Conservation (phyloP, 1,140 invertebrate species). For the Bradynema listronoti region DNA sequence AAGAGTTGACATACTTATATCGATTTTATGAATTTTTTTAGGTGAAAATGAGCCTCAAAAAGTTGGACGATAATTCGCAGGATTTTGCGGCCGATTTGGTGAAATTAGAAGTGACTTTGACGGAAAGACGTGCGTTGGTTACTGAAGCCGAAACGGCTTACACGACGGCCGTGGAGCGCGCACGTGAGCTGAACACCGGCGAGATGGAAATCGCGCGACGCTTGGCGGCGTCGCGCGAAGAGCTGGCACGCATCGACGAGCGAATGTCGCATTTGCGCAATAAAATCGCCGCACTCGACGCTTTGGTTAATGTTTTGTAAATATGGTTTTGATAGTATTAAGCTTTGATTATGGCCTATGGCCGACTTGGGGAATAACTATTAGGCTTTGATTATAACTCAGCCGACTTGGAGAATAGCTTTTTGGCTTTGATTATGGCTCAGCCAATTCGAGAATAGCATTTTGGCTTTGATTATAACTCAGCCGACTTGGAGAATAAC, state of each 20-base stretch:
- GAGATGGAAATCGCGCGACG: conserved; percentile 21
- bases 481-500: too few species aligned
- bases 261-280: neutral
- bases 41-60: conserved; percentile 39
- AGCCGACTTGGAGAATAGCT: too few species aligned
- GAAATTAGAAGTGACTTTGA: neutral
- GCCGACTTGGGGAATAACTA: too few species aligned
- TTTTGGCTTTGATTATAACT: too few species aligned
- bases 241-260: conserved; percentile 11
- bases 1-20: too few species aligned
- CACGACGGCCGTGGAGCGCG: conserved; percentile 10
- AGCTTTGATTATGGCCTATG: conserved; percentile 1
- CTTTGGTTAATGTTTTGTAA: neutral
- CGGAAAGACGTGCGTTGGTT: conserved; percentile 16
- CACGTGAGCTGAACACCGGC: conserved; percentile 15
- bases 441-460: too few species aligned
- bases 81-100: neutral
- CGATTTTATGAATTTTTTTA: too few species aligned
- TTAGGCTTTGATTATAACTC: too few species aligned
- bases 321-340: neutral
- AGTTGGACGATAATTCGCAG: neutral
- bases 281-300: neutral
- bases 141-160: conserved; percentile 5
- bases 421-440: too few species aligned
- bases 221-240: conserved; percentile 14